Evolutionary conservation across 2,113 vertebrate genomes (phyloP).

Genomic region (Centropus unirufus): DNA sequence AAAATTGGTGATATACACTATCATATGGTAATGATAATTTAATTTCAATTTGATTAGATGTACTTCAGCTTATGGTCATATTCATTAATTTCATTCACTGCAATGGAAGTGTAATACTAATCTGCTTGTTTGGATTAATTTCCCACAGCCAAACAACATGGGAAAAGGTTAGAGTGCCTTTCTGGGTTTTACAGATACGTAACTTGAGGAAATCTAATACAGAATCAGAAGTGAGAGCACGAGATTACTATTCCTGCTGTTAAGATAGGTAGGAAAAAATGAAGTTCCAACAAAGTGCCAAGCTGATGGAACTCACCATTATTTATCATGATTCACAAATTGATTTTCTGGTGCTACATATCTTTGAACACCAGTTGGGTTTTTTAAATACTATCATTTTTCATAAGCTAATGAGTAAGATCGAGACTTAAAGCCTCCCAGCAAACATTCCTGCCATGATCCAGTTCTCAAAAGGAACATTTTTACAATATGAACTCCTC

Average conservation of each 20-base stretch:
- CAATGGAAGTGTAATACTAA: not conserved
- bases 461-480: slow-evolving; percentile 21
- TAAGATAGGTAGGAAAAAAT: not conserved
- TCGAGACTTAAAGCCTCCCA: slow-evolving; percentile 59
- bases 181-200: not conserved
- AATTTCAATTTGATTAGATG: slow-evolving; percentile 15
- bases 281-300: not conserved
- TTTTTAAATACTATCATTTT: slow-evolving; percentile 60
- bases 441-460: not conserved
- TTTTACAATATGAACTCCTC: not conserved
- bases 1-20: not conserved
- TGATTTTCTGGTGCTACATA: slow-evolving; percentile 68
- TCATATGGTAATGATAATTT: not conserved
- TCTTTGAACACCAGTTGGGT: slow-evolving; percentile 50
- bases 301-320: slow-evolving; percentile 33
- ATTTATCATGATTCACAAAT: slow-evolving; percentile 56
- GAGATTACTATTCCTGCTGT: not conserved
- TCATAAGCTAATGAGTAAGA: slow-evolving; percentile 60
- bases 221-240: slow-evolving; percentile 9
- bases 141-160: not conserved
- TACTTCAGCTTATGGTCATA: not conserved
- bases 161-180: not conserved
- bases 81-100: not conserved
- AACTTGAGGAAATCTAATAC: slow-evolving; percentile 20
- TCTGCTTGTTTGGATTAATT: slow-evolving; percentile 28